Evolutionary conservation across 2,888 invertebrate species (phyloP).

Genomic region (Drosophila pseudotakahashii): DNA sequence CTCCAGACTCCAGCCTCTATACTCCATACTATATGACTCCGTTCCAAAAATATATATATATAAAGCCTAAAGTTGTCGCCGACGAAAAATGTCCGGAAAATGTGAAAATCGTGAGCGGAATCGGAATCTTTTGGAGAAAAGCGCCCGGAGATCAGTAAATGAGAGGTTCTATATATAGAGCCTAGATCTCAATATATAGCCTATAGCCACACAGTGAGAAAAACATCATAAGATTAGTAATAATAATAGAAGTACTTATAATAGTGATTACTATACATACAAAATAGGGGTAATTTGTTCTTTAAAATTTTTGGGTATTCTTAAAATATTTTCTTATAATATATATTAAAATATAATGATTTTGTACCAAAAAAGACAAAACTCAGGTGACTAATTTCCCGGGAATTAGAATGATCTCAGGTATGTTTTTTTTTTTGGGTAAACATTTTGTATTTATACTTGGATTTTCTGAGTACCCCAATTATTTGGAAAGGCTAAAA

Average conservation of each 20-base stretch:
- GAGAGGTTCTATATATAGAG: conserved; percentile 27
- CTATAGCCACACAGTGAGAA: conserved; percentile 3
- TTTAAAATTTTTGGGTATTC: too few relatives aligned
- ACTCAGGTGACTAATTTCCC: neutral
- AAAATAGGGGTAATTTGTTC: too few relatives aligned
- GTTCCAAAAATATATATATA: conserved; percentile 57
- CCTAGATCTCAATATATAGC: conserved; percentile 1
- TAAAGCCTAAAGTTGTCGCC: conserved; percentile 39
- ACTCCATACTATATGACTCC: conserved; percentile 16
- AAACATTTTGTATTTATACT: neutral
- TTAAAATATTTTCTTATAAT: too few relatives aligned
- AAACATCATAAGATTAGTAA: neutral
- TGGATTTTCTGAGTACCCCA: neutral
- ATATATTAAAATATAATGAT: too few relatives aligned
- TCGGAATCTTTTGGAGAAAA: conserved; percentile 45
- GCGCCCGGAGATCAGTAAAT: conserved; percentile 23
- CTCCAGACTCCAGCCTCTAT: neutral
- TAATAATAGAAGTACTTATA: too few relatives aligned
- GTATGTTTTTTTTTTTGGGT: neutral
- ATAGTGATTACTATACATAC: too few relatives aligned
- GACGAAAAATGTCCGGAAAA: conserved; percentile 21
- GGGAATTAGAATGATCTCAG: neutral
- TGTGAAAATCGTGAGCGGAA: conserved; percentile 41
- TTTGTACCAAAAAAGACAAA: neutral
- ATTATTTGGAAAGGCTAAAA: neutral